Percentiles rank a stretch among this genome's conserved stretches.
Evolutionary conservation across 2,113 vertebrate species (phyloP).

Genomic region (Aramus guarauna): DNA sequence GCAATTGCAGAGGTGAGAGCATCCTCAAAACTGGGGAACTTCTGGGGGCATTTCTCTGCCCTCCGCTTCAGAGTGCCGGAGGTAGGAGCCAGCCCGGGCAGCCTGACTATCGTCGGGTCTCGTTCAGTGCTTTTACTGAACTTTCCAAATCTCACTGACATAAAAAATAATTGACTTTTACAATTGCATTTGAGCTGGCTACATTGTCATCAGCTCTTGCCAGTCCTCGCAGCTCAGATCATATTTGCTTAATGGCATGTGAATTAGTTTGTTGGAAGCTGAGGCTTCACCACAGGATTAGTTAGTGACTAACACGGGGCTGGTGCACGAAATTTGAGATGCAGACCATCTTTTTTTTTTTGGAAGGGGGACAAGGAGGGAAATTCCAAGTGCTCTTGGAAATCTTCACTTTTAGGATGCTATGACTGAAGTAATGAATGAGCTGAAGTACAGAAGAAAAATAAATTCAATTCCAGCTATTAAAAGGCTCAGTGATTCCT

Average conservation of each 20-base stretch:
- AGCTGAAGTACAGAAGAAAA: not conserved
- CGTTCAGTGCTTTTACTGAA: not conserved
- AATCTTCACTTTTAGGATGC: not conserved
- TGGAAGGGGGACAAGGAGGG: too few relatives aligned
- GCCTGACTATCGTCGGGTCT: not conserved
- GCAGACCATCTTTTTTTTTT: not conserved
- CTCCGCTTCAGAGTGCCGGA: not conserved
- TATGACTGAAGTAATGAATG: not conserved
- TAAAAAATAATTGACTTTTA: not conserved
- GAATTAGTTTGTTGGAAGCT: not conserved
- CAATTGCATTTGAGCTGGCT: not conserved
- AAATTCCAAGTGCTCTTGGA: not conserved
- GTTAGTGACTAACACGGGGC: not conserved
- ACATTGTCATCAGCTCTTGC: not conserved
- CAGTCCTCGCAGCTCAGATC: not conserved
- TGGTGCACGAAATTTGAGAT: not conserved
- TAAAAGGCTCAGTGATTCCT: slow-evolving; percentile 16
- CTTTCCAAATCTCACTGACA: not conserved
- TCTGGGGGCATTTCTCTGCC: not conserved
- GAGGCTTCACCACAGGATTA: not conserved
- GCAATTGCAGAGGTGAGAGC: not conserved
- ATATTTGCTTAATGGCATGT: not conserved
- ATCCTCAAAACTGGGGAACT: not conserved
- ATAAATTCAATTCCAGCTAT: slow-evolving; percentile 24
- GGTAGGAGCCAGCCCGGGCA: not conserved